Evolutionary conservation across 2,113 vertebrate species (phyloP).

Genomic region (Henicopernis longicauda): DNA sequence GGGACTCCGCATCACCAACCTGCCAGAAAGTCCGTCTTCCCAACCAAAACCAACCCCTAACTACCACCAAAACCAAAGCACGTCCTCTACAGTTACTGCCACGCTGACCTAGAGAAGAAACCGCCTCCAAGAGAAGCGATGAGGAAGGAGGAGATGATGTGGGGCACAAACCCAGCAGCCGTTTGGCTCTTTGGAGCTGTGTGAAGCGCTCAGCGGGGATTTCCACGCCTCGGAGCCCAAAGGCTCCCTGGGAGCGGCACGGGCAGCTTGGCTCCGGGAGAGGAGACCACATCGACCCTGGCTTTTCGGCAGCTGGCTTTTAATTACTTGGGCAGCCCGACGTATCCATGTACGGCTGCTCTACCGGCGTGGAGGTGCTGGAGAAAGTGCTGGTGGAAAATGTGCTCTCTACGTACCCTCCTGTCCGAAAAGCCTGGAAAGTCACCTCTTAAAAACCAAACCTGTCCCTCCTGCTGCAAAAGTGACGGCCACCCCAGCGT

Average conservation of each 20-base stretch:
- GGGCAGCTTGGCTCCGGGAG: not conserved
- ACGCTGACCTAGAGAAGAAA: not conserved
- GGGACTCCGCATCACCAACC: fast-evolving
- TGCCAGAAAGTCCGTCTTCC: not conserved
- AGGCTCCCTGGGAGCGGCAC: slow-evolving; percentile 8
- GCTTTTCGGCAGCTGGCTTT: not conserved
- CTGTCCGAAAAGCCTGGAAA: not conserved
- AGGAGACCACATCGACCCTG: not conserved
- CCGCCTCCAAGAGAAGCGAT: fast-evolving
- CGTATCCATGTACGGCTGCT: fast-evolving
- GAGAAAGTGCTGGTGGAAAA: not conserved
- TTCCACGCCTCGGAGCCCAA: not conserved
- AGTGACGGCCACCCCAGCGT: not conserved
- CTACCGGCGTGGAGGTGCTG: not conserved
- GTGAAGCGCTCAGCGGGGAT: fast-evolving
- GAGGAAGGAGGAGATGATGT: not conserved
- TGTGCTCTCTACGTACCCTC: fast-evolving
- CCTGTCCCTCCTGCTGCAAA: not conserved
- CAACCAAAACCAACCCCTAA: too few species aligned
- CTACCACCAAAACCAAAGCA: not conserved
- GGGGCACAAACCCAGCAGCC: not conserved
- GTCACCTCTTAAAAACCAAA: not conserved
- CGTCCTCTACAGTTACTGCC: not conserved
- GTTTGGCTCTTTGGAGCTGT: fast-evolving
- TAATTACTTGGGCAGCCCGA: not conserved